These are phyloP conservation scores for Peromyscus californicus DNA, from an alignment of 2,113 vertebrate species.

Conservation along the genomic window DNA sequence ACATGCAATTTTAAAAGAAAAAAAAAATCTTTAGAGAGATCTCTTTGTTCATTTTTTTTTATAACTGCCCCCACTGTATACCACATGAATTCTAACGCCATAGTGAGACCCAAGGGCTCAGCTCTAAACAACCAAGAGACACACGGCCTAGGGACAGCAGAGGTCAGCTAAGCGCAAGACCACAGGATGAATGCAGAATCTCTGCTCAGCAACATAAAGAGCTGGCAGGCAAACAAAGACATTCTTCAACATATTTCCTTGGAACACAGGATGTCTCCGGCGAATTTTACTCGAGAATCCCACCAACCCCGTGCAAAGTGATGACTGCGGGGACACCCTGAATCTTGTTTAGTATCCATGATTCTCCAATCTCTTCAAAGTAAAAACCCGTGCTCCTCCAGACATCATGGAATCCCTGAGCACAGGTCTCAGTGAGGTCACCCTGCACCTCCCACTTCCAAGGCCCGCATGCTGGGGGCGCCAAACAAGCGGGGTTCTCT, in stretches of 20 bases:
- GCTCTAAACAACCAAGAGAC: conserved; percentile 28
- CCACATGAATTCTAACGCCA: background rate
- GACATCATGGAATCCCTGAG: background rate
- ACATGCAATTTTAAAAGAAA: conserved; percentile 28
- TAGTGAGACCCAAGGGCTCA: background rate
- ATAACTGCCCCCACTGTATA: background rate
- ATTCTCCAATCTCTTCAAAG: background rate
- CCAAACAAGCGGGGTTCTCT: background rate
- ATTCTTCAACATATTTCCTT: background rate
- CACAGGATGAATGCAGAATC: background rate
- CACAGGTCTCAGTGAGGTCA: background rate
- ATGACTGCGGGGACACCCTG: background rate
- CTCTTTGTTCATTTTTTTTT: background rate
- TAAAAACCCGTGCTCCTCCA: background rate
- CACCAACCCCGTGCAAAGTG: background rate
- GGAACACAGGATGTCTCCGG: background rate
- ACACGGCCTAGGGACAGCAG: background rate
- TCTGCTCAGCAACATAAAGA: background rate
- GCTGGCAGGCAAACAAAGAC: conserved; percentile 24
- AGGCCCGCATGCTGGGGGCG: rapidly evolving
- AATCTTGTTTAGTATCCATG: background rate
- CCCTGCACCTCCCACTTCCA: background rate
- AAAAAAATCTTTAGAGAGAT: conserved; percentile 60
- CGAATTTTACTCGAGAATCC: background rate
- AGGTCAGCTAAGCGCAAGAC: background rate